A percentile compares a stretch with the other conserved stretches of the same genome.
phyloP scores from a whole-genome alignment of 2,888 invertebrate species.

The Abrostola triplasia region DNA sequence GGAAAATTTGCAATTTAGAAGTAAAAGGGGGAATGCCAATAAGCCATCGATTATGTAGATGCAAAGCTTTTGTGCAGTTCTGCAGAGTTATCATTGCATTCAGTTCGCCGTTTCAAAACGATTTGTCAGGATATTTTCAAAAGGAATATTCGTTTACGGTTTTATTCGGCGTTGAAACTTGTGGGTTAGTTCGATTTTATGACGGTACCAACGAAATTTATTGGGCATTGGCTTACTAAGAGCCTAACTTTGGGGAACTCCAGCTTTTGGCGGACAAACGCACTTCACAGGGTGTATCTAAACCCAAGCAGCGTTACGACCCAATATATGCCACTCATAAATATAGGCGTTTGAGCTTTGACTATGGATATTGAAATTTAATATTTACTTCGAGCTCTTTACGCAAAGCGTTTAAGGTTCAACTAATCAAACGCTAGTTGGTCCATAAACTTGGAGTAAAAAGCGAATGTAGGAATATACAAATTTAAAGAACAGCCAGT shows the following conservation, averaged over 20 bases:
- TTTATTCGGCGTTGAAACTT: slow-evolving; percentile 63
- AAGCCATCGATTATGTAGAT: slow-evolving; percentile 88
- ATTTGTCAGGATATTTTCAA: slow-evolving; percentile 81
- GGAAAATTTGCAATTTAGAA: slow-evolving; percentile 88
- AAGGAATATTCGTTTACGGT: slow-evolving; percentile 65
- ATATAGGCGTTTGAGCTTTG: background rate
- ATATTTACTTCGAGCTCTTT: too few species aligned
- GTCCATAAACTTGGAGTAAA: too few species aligned
- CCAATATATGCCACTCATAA: background rate
- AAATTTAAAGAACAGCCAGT: too few species aligned
- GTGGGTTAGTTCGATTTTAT: slow-evolving; percentile 57
- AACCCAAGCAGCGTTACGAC: background rate
- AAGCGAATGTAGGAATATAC: too few species aligned
- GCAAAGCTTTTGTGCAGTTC: slow-evolving; percentile 82
- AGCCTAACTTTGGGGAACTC: slow-evolving; percentile 17
- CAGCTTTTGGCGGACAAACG: slow-evolving; percentile 2
- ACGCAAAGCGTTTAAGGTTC: too few species aligned
- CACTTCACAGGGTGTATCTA: background rate
- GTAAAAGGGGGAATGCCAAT: slow-evolving; percentile 86
- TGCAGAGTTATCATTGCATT: slow-evolving; percentile 84
- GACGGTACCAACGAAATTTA: slow-evolving; percentile 37
- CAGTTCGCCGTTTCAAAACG: slow-evolving; percentile 75
- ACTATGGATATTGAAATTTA: background rate
- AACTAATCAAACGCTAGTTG: too few species aligned
- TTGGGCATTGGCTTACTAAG: slow-evolving; percentile 30